Conservation (phyloP, 2,888 invertebrate species). For the Clunio marinus region DNA sequence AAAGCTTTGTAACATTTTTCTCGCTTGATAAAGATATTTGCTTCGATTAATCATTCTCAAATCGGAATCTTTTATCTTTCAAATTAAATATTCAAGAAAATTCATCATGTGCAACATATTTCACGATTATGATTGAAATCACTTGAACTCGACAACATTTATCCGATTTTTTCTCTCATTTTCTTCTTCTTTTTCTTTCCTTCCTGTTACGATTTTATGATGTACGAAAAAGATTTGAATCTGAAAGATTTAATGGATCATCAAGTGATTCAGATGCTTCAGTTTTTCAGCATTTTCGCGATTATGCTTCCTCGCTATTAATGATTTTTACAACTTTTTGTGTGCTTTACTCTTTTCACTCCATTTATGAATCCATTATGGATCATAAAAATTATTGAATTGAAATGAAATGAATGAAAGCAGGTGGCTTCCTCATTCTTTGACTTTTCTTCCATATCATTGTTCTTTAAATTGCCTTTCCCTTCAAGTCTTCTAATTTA, state of each 20-base stretch:
- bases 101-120: not conserved
- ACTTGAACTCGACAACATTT: no score
- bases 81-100: no score
- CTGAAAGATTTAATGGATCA: not conserved
- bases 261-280: constrained; percentile 4
- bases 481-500: no score
- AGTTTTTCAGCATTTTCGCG: not conserved
- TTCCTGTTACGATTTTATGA: not conserved
- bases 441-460: constrained; percentile 6
- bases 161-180: not conserved
- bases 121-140: not conserved
- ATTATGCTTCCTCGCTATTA: not conserved
- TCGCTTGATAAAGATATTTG: not conserved
- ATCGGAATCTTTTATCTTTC: no score
- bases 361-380: not conserved
- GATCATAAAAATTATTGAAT: not conserved
- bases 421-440: not conserved
- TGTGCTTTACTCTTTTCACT: not conserved
- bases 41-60: not conserved
- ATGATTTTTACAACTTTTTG: no score
- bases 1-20: no score
- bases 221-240: constrained; percentile 10
- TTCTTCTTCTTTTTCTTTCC: not conserved
- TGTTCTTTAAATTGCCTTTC: not conserved
- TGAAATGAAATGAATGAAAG: not conserved